Evolutionary conservation across 2,113 vertebrate genomes (phyloP).

Genomic region (Sorex fumeus): DNA sequence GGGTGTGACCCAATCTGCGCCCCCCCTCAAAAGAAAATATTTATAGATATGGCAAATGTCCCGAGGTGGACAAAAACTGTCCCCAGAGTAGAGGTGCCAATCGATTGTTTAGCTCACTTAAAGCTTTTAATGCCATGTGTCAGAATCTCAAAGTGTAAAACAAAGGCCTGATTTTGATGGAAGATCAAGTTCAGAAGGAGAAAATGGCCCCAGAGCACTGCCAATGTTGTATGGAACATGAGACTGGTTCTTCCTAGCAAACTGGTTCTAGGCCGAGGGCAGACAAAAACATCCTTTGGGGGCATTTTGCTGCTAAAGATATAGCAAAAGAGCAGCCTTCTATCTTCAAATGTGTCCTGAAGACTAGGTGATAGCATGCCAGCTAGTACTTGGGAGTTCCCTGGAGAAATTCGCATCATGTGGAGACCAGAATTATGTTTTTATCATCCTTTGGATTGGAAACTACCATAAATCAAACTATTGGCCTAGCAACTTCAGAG

Average conservation of each 20-base stretch:
- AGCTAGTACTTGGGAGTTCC: not conserved
- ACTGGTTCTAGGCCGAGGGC: not conserved
- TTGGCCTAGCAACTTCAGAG: not conserved
- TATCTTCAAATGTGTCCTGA: not conserved
- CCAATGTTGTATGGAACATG: not conserved
- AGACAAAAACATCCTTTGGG: not conserved
- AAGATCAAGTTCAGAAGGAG: slow-evolving; percentile 11
- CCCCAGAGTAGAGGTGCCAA: not conserved
- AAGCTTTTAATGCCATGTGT: not conserved
- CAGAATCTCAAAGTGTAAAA: not conserved
- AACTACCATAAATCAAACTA: not conserved
- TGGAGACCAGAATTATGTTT: not conserved
- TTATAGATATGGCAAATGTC: not conserved
- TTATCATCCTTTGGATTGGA: not conserved
- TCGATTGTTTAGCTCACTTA: not conserved
- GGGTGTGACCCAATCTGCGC: too few relatives aligned
- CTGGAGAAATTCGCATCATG: not conserved
- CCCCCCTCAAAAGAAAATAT: not conserved
- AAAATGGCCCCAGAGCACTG: not conserved
- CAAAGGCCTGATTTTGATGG: not conserved
- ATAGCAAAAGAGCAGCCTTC: not conserved
- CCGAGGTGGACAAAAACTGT: not conserved
- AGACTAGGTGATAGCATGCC: not conserved
- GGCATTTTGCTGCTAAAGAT: not conserved
- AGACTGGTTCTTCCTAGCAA: not conserved